phyloP scores from a whole-genome alignment of 2,113 vertebrate genomes.

The Aspidoscelis tigris region DNA sequence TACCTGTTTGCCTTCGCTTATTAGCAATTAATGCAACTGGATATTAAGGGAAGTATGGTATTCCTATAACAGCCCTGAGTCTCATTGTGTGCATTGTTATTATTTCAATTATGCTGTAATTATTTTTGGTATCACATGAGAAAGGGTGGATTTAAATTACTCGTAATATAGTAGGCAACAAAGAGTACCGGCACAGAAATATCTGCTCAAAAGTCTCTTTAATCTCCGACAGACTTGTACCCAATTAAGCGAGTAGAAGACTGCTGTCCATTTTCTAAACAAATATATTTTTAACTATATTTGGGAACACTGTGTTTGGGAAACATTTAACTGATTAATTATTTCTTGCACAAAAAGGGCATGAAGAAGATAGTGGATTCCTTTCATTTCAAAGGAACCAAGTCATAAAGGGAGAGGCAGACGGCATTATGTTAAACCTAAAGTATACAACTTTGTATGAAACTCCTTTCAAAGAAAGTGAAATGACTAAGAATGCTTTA shows the following conservation, averaged over 20 bases:
- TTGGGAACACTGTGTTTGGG: constrained; percentile 36
- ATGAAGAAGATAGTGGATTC: constrained; percentile 51
- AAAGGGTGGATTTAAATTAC: neutral
- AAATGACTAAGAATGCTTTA: constrained; percentile 21
- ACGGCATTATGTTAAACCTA: constrained; percentile 38
- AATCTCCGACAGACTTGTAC: neutral
- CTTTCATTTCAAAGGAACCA: constrained; percentile 38
- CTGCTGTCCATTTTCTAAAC: neutral
- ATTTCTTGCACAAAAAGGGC: constrained; percentile 57
- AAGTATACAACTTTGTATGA: neutral
- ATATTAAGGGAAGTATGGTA: too few species aligned
- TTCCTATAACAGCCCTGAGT: too few species aligned
- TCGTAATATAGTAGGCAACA: neutral
- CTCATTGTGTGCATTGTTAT: too few species aligned
- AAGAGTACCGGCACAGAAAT: neutral
- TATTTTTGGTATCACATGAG: too few species aligned
- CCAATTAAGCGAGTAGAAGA: neutral
- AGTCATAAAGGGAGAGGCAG: constrained; percentile 42
- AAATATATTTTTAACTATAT: neutral
- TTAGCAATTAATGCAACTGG: too few species aligned
- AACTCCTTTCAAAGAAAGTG: neutral
- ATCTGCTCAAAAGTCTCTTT: neutral
- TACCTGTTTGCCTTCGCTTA: too few species aligned
- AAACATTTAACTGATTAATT: constrained; percentile 60
- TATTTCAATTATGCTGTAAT: too few species aligned